These are phyloP conservation scores for Tinamus major DNA, from an alignment of 2,797 vertebrate genomes.

Conservation along the genomic window DNA sequence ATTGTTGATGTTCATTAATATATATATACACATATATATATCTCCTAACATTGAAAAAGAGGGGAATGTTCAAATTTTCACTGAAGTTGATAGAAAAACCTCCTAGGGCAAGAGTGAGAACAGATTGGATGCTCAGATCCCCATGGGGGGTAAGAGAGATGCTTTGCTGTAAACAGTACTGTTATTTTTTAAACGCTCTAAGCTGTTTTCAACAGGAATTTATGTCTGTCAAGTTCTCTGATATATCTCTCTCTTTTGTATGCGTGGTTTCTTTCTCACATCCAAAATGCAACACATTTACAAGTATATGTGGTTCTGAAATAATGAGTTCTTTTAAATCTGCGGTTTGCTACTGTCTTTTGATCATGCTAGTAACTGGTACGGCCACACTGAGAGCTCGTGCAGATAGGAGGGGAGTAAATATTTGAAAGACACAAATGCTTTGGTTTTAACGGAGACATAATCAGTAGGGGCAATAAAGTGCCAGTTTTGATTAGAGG, in stretches of 20 bases:
- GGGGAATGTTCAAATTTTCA: not conserved
- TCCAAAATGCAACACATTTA: not conserved
- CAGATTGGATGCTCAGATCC: not conserved
- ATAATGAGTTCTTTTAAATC: not conserved
- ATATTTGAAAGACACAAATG: not conserved
- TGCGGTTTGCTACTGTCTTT: not conserved
- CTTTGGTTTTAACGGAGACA: constrained; percentile 18
- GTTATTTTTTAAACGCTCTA: not conserved
- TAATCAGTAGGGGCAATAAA: constrained; percentile 55
- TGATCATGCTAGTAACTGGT: not conserved
- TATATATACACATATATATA: too few relatives aligned
- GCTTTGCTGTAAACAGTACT: not conserved
- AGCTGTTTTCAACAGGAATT: not conserved
- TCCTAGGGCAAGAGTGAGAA: not conserved
- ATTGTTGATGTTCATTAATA: constrained; percentile 6
- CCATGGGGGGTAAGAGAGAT: not conserved
- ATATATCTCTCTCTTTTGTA: not conserved
- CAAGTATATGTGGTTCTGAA: not conserved
- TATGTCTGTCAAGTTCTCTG: not conserved
- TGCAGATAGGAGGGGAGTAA: not conserved
- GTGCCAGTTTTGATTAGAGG: constrained; percentile 61
- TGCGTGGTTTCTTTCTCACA: not conserved
- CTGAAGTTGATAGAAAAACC: not conserved
- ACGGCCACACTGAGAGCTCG: not conserved
- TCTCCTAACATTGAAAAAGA: not conserved